These are phyloP conservation scores for Sebastes matsubarae DNA, from an alignment of 2,797 vertebrate genomes.

Conservation along the genomic window DNA sequence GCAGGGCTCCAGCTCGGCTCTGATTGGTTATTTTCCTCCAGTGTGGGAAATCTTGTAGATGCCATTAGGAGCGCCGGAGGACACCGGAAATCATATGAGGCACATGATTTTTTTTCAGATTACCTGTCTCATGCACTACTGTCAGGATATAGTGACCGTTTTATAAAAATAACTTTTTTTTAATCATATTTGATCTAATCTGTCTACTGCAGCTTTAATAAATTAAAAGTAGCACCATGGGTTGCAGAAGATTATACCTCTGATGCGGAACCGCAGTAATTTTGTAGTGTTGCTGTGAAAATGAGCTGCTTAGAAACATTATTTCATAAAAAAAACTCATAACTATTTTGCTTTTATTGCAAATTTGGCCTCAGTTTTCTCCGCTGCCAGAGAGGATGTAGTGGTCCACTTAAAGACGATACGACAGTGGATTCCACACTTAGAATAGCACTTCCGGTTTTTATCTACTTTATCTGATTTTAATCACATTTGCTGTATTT, in stretches of 20 bases:
- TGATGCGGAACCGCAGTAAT: slow-evolving; percentile 6
- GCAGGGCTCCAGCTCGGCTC: too few relatives aligned
- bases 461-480: slow-evolving; percentile 7
- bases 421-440: neutral
- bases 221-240: slow-evolving; percentile 20
- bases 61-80: too few relatives aligned
- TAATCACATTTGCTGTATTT: too few relatives aligned
- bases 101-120: too few relatives aligned
- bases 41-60: too few relatives aligned
- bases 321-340: neutral
- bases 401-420: slow-evolving; percentile 28
- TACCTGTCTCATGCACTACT: too few relatives aligned
- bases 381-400: neutral
- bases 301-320: neutral
- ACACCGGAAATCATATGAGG: too few relatives aligned
- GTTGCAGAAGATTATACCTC: slow-evolving; percentile 4
- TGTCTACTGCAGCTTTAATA: neutral
- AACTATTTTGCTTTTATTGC: slow-evolving; percentile 6
- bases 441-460: neutral
- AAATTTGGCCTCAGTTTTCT: slow-evolving; percentile 15
- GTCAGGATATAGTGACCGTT: too few relatives aligned
- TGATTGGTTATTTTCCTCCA: too few relatives aligned
- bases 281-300: slow-evolving; percentile 8
- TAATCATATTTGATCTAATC: too few relatives aligned
- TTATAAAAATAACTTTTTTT: too few relatives aligned